A percentile compares a stretch with the other conserved stretches of the same genome.
Evolutionary conservation across 2,888 invertebrate species (phyloP).

Genomic region (Diarsia rubi): DNA sequence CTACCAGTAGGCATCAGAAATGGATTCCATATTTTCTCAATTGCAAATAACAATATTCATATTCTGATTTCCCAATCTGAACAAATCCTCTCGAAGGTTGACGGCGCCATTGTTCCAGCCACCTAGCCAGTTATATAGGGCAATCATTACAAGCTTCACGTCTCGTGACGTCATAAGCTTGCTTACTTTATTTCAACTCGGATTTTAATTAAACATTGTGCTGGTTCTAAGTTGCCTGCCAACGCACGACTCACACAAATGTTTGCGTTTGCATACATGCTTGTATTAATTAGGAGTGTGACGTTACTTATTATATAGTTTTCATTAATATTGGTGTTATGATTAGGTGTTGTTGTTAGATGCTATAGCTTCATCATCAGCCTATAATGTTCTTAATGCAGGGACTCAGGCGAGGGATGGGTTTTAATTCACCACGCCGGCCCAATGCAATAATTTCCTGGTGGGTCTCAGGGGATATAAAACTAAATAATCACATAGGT

Average conservation of each 20-base stretch:
- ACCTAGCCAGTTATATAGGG: slow-evolving; percentile 47
- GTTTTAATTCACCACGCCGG: no score
- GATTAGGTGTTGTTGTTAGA: not conserved
- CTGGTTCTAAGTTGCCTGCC: slow-evolving; percentile 11
- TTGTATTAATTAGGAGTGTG: slow-evolving; percentile 23
- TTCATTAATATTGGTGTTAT: slow-evolving; percentile 10
- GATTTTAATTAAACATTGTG: slow-evolving; percentile 62
- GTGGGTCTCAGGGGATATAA: no score
- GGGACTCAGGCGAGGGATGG: no score
- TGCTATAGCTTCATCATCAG: not conserved
- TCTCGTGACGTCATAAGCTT: slow-evolving; percentile 34
- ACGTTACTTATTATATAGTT: slow-evolving; percentile 5
- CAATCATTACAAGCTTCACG: slow-evolving; percentile 37
- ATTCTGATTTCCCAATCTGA: not conserved
- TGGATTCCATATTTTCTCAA: not conserved
- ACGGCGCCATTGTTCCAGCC: slow-evolving; percentile 24
- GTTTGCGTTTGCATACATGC: not conserved
- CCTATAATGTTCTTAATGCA: no score
- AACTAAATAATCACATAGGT: no score
- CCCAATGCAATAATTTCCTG: no score
- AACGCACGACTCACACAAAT: slow-evolving; percentile 6
- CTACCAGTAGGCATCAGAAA: no score
- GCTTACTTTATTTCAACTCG: slow-evolving; percentile 54
- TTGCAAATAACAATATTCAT: not conserved
- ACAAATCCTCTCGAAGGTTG: slow-evolving; percentile 13